These are phyloP conservation scores for Ceryle rudis DNA, from an alignment of 2,797 vertebrate genomes.

Conservation along the genomic window DNA sequence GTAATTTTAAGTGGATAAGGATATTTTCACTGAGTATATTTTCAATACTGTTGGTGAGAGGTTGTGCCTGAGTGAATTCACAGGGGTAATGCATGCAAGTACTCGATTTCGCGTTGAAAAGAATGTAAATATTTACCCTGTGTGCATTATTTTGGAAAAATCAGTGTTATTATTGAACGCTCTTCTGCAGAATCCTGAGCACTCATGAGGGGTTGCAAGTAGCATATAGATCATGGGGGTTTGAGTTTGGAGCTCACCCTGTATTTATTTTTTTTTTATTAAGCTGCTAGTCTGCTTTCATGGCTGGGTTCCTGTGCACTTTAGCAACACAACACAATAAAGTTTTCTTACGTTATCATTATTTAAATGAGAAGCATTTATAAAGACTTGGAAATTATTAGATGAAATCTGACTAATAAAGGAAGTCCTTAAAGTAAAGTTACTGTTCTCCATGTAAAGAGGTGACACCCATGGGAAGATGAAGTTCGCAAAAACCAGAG, in stretches of 20 bases:
- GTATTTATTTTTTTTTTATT: neutral
- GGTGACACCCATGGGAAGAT: rapidly evolving
- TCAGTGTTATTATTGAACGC: neutral
- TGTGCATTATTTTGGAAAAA: neutral
- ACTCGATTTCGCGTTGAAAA: neutral
- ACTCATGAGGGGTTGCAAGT: neutral
- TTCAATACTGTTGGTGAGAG: neutral
- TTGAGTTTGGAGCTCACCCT: neutral
- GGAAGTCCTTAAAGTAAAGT: neutral
- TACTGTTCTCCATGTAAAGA: neutral
- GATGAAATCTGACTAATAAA: neutral
- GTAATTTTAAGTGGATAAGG: neutral
- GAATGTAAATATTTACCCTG: neutral
- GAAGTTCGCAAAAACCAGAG: neutral
- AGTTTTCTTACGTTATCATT: neutral
- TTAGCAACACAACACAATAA: neutral
- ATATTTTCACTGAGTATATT: neutral
- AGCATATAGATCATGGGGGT: neutral
- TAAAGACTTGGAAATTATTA: neutral
- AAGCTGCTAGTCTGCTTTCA: neutral
- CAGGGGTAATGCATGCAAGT: neutral
- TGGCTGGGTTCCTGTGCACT: neutral
- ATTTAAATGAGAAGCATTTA: neutral
- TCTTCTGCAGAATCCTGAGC: neutral
- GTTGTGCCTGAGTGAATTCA: neutral